These are phyloP conservation scores for Pseudolycoriella hygida DNA, from an alignment of 2,888 invertebrate species.

Conservation along the genomic window DNA sequence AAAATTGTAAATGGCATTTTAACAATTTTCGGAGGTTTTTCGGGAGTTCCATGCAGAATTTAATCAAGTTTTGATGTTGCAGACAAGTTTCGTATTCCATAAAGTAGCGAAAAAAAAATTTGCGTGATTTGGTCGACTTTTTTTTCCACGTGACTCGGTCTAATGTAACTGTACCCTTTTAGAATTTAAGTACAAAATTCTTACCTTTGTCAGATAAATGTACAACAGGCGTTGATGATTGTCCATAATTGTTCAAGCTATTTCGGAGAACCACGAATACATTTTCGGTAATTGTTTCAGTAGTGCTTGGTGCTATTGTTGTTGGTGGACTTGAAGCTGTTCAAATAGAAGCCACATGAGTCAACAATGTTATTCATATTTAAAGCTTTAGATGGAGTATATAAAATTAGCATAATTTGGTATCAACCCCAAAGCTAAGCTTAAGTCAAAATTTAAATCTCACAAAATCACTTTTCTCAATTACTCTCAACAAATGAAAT, in stretches of 20 bases:
- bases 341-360: not conserved
- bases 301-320: conserved; percentile 17
- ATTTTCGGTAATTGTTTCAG: not conserved
- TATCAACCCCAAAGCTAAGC: not conserved
- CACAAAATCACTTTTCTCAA: not conserved
- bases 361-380: not conserved
- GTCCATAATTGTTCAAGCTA: conserved; percentile 2
- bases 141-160: too few relatives aligned
- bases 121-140: too few relatives aligned
- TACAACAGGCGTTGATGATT: conserved; percentile 1
- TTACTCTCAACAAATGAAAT: not conserved
- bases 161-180: too few relatives aligned
- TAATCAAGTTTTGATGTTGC: too few relatives aligned
- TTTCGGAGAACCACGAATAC: not conserved
- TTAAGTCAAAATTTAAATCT: not conserved
- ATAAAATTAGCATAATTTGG: not conserved
- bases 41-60: too few relatives aligned
- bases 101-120: too few relatives aligned
- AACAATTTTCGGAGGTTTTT: too few relatives aligned
- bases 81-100: too few relatives aligned
- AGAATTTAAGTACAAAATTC: too few relatives aligned
- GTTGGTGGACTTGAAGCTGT: conserved; percentile 27
- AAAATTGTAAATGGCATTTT: too few relatives aligned
- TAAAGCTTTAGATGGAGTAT: not conserved
- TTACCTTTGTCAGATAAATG: conserved; percentile 6